phyloP scores from a whole-genome alignment of 2,113 vertebrate genomes.

The human (Homo sapiens) region DNA sequence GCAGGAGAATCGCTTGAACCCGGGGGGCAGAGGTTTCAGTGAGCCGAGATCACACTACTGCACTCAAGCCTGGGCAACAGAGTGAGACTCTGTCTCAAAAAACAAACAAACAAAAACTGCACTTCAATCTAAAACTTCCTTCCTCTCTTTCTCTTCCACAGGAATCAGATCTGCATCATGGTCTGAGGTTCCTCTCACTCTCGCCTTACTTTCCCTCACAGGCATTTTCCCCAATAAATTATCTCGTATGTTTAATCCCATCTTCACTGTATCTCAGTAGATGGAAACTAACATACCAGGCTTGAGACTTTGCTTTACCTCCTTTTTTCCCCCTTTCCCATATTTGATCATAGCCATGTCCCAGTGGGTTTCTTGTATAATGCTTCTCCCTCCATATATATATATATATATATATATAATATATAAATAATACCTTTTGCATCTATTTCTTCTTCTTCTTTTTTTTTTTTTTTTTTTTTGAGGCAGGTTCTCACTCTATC shows the following conservation, averaged over 20 bases:
- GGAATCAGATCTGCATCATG: neutral
- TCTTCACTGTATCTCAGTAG: neutral
- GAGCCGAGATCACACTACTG: too few relatives aligned
- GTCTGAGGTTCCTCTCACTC: neutral
- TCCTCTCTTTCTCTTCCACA: neutral
- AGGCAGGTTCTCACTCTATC: too few relatives aligned
- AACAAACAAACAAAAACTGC: too few relatives aligned
- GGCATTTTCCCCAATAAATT: neutral
- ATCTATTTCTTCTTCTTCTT: neutral
- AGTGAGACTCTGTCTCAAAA: too few relatives aligned
- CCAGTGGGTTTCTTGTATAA: neutral
- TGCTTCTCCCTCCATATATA: neutral
- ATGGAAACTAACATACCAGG: neutral
- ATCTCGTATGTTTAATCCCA: neutral
- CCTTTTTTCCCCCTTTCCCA: neutral
- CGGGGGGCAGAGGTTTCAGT: too few relatives aligned
- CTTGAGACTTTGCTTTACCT: neutral
- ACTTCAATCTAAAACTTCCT: neutral
- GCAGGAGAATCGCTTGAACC: too few relatives aligned
- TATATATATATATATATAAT: neutral
- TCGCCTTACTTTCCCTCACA: neutral
- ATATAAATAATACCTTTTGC: neutral
- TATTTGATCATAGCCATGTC: neutral
- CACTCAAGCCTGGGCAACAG: too few relatives aligned
- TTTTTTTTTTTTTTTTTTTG: neutral